These are phyloP conservation scores for Sparus aurata DNA, from an alignment of 2,797 vertebrate species.

Conservation along the genomic window DNA sequence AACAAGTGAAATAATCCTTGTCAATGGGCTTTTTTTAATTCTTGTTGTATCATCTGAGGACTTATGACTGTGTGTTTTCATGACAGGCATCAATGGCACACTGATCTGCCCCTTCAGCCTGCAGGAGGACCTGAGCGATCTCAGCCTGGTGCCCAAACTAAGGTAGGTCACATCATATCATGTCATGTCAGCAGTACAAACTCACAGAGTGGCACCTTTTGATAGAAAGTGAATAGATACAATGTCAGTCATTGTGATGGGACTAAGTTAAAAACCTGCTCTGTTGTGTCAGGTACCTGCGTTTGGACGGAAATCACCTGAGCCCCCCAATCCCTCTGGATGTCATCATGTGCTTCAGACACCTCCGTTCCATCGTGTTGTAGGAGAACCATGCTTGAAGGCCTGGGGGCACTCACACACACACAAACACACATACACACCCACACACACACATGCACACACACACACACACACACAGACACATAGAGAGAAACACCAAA, in stretches of 20 bases:
- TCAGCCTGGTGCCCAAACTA: conserved; percentile 85
- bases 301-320: conserved; percentile 95
- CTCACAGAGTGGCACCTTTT: background rate
- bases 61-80: conserved; percentile 41
- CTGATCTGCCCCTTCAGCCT: conserved; percentile 89
- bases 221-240: conserved; percentile 19
- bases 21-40: background rate
- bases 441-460: background rate
- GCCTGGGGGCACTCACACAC: conserved; percentile 5
- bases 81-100: conserved; percentile 93
- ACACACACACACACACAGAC: background rate
- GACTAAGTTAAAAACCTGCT: background rate
- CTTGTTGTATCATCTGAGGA: background rate
- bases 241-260: background rate
- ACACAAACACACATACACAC: background rate
- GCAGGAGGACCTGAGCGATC: conserved; percentile 78
- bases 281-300: conserved; percentile 87
- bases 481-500: background rate
- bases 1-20: background rate
- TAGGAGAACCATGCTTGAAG: conserved; percentile 71
- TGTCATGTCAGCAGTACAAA: conserved; percentile 2
- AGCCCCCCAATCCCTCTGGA: conserved; percentile 93
- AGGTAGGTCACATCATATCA: conserved; percentile 75
- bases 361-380: conserved; percentile 93
- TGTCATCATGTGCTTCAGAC: conserved; percentile 97